Conservation (phyloP, 2,113 vertebrate species). For the Pygoscelis adeliae region DNA sequence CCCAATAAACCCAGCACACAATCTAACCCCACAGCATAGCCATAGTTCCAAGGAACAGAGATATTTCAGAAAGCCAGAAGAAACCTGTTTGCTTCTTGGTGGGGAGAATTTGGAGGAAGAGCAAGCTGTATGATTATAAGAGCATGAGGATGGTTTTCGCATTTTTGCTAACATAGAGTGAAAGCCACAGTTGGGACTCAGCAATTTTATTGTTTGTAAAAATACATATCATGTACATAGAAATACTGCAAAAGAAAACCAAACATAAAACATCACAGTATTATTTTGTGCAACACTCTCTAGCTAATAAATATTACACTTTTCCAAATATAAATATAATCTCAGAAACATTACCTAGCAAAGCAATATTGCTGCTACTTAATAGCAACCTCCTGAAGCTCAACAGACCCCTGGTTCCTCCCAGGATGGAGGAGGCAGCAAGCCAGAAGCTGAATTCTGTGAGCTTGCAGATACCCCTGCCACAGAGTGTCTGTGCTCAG, state of each 20-base stretch:
- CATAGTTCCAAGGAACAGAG: background rate
- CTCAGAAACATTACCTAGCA: background rate
- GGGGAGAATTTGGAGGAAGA: background rate
- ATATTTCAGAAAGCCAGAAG: background rate
- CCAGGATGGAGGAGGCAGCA: background rate
- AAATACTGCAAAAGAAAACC: slow-evolving; percentile 4
- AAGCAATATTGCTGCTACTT: background rate
- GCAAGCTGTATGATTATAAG: background rate
- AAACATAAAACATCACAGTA: background rate
- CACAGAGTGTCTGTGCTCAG: background rate
- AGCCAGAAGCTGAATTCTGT: background rate
- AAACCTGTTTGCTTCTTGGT: background rate
- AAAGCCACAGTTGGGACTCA: background rate
- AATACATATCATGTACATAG: background rate
- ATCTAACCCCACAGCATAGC: background rate
- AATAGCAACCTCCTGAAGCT: background rate
- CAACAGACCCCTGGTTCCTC: background rate
- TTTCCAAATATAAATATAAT: slow-evolving; percentile 42
- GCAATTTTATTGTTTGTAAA: slow-evolving; percentile 27
- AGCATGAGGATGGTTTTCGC: background rate
- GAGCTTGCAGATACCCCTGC: background rate
- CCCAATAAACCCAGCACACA: background rate
- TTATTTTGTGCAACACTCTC: background rate
- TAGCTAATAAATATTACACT: slow-evolving; percentile 57
- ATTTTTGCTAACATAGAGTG: background rate